Conservation (phyloP, 2,888 invertebrate genomes). For the Agrilus mali region DNA sequence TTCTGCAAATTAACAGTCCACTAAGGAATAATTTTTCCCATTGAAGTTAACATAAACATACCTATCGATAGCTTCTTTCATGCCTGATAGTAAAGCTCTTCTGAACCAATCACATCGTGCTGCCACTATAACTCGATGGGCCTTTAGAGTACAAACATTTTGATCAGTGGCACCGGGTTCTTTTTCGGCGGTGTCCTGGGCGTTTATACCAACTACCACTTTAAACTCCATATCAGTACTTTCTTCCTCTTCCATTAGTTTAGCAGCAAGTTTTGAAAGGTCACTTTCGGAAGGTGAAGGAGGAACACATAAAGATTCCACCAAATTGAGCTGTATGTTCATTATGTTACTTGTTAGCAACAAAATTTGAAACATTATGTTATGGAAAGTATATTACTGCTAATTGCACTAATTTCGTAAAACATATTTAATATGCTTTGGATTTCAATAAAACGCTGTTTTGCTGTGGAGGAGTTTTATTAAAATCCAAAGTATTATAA, state of each 20-base stretch:
- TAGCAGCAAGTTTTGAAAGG: constrained; percentile 44
- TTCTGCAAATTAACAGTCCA: constrained; percentile 32
- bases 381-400: too few relatives aligned
- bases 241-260: constrained; percentile 40
- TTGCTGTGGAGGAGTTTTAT: too few relatives aligned
- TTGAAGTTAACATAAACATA: constrained; percentile 19
- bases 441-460: too few relatives aligned
- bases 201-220: constrained; percentile 25
- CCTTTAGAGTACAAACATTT: constrained; percentile 32
- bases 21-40: neutral
- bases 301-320: constrained; percentile 48
- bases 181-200: neutral
- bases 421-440: too few relatives aligned
- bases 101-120: constrained; percentile 58
- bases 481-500: too few relatives aligned
- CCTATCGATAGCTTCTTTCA: constrained; percentile 59
- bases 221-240: constrained; percentile 57
- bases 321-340: constrained; percentile 44
- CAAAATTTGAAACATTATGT: too few relatives aligned
- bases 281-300: constrained; percentile 42
- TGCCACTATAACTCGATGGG: constrained; percentile 54
- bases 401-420: too few relatives aligned
- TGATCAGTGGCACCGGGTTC: constrained; percentile 6
- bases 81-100: constrained; percentile 53
- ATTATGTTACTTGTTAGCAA: too few relatives aligned